Evolutionary conservation across 2,797 vertebrate genomes (phyloP).

Genomic region (Sebastes vulpes): DNA sequence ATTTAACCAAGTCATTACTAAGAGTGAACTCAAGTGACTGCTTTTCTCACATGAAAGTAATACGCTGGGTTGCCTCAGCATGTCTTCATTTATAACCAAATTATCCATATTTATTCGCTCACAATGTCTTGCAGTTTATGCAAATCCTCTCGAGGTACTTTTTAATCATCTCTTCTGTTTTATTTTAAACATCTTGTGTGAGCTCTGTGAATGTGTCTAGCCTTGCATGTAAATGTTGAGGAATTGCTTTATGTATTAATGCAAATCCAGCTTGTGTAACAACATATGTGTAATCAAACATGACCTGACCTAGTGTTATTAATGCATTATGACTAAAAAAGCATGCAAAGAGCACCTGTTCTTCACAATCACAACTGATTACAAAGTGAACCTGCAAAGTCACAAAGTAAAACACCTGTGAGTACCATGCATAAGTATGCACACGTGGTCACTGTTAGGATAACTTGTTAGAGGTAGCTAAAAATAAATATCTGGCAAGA

Average conservation of each 20-base stretch:
- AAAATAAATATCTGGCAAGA: slow-evolving; percentile 4
- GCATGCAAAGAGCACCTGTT: not conserved
- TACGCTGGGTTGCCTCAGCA: slow-evolving; percentile 24
- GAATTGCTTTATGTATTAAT: slow-evolving; percentile 4
- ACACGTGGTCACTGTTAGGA: not conserved
- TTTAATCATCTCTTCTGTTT: slow-evolving; percentile 29
- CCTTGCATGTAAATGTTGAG: slow-evolving; percentile 3
- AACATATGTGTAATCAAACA: not conserved
- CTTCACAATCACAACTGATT: not conserved
- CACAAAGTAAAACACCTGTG: not conserved
- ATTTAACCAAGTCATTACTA: slow-evolving; percentile 74
- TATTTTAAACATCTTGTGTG: slow-evolving; percentile 29
- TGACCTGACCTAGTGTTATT: not conserved
- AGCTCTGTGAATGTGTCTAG: not conserved
- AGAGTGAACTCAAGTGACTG: slow-evolving; percentile 41
- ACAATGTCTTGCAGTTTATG: slow-evolving; percentile 18
- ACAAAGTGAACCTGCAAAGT: not conserved
- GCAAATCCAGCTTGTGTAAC: slow-evolving; percentile 18
- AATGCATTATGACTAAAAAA: not conserved
- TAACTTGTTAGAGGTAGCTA: not conserved
- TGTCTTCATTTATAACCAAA: slow-evolving; percentile 60
- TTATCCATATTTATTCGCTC: slow-evolving; percentile 33
- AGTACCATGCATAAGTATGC: not conserved
- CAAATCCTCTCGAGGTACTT: slow-evolving; percentile 21
- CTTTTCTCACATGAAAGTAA: slow-evolving; percentile 55